Evolutionary conservation across 53 echinoderm and acorn worm genomes (phyloP).

Genomic region (Astropecten irregularis): DNA sequence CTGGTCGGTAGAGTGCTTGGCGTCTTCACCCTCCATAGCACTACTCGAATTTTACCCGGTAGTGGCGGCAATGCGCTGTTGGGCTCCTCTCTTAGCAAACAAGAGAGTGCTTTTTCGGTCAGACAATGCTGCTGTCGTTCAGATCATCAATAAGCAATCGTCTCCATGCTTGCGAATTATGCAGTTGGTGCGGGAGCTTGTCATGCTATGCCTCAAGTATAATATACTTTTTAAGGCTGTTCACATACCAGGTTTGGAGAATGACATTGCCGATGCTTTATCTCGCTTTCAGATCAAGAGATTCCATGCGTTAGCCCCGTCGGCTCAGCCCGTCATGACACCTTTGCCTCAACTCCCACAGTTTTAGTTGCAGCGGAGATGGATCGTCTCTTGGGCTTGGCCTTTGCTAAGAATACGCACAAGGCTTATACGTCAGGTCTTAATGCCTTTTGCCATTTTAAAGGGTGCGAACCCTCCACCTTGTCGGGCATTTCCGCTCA

Average conservation of each 20-base stretch:
- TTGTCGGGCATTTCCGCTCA: background rate
- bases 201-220: constrained; percentile 21
- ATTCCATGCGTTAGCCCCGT: constrained; percentile 13
- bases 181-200: constrained; percentile 16
- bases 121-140: constrained; percentile 45
- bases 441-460: background rate
- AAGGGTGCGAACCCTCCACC: background rate
- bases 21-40: constrained; percentile 19
- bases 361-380: background rate
- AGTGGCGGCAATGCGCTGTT: background rate
- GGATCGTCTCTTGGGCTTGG: background rate
- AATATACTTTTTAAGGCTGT: constrained; percentile 24
- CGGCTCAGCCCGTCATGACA: constrained; percentile 1
- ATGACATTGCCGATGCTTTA: constrained; percentile 47
- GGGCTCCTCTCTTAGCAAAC: background rate
- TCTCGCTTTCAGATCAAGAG: constrained; percentile 49
- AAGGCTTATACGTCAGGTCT: background rate
- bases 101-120: background rate
- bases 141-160: constrained; percentile 26
- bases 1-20: background rate
- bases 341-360: background rate
- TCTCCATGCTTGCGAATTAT: constrained; percentile 1
- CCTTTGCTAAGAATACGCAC: background rate
- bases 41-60: constrained; percentile 35
- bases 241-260: constrained; percentile 43